Evolutionary conservation across 2,113 vertebrate species (phyloP), one percentile per base, ranked within the genome.

Genomic region (Cygnus atratus): DNA sequence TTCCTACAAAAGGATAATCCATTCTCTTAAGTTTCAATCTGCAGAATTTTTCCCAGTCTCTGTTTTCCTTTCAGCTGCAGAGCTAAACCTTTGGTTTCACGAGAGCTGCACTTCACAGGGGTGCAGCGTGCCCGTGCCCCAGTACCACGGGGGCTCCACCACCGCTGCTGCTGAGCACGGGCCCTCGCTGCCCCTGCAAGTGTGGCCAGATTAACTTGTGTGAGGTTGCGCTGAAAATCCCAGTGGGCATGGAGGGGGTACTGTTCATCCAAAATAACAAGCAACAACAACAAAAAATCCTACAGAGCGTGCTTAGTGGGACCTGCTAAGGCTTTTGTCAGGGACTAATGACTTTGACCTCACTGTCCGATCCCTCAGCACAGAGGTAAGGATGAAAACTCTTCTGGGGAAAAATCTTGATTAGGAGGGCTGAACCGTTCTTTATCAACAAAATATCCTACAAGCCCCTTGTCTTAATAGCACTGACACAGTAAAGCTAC

Each of bases 281-380:
- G 22, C 31, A 94, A 33, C 37, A 68, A 29, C 71, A 71, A 70
- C 54, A 90, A 78, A 10, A 92, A 65, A 65, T 87, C 76, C 76
- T 54, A 68, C 68, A 0, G 2, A 78, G 88, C 4, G 3, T 86
- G 46, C 57, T 90, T 83, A 72, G 75, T 84, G 73, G 57, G 82
- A 93, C 57, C 59, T 93, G 72, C 85, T 81, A 52, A 71, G 72
- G 46, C 73, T 93, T 96, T 94, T 96, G 79, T 93, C 35, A 48
- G 52, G 61, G 35, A n/a, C 65, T 92, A 84, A 93, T 90, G 75
- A 71, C 88, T 92, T 94, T 94, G 79, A 90, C 76, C 92, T 92
- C 77, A 75, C 66, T 84, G 37, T 95, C 70, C 3, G 0, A 66
- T 88, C 24, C 24, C 22, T 95, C 33, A 39, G 44, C 1, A 0